Base-by-base conservation (phyloP, 2,888 invertebrate genomes). In the Chesias legatella region DNA sequence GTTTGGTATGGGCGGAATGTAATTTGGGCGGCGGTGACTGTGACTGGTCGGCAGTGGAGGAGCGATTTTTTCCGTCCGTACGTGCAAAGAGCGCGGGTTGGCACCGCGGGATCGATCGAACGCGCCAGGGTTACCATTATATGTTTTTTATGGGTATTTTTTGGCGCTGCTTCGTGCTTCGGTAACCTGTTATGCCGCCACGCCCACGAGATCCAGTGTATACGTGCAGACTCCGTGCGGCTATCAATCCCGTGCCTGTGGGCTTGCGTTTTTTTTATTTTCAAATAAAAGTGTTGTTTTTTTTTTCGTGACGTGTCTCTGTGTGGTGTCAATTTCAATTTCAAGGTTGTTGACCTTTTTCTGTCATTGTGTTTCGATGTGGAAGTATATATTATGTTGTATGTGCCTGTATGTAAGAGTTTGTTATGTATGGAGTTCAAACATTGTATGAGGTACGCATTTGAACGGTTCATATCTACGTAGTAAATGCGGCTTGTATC, bases 101-200 rank as follows among this genome's bases (percentile, higher is more conserved):
- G 86, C 70, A 80, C 74, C 59, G 62, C 61, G 58, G 57, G 70
- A 86, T 88, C 84, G 88, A 88, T 88, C 78, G 82, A 67, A 54
- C 74, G 73, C 73, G 73, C 73, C 79, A 73, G 73, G 73, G 77
- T 77, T 79, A 75, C 85, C 82, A 88, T 88, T 86, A 88, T 78
- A 76, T 83, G 79, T 86, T 83, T 86, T 86, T 85, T 84, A 85
- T 86, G 81, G 80, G 72, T 82, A 85, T 84, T 86, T 86, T 88
- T 88, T 84, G 85, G 83, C 80, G 80, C 78, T 73, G 62, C 75
- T 70, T 70, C 59, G 75, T 75, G 71, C 80, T 79, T 78, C 79
- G 67, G 79, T 82, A 86, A 86, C 86, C 85, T 83, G 88, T 86
- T 83, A 76, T 73, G 62, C 62, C 47, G 73, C 83, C 86, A 77